phyloP scores from a whole-genome alignment of 1,140 invertebrate species.

The Gonatopus flavifemur region DNA sequence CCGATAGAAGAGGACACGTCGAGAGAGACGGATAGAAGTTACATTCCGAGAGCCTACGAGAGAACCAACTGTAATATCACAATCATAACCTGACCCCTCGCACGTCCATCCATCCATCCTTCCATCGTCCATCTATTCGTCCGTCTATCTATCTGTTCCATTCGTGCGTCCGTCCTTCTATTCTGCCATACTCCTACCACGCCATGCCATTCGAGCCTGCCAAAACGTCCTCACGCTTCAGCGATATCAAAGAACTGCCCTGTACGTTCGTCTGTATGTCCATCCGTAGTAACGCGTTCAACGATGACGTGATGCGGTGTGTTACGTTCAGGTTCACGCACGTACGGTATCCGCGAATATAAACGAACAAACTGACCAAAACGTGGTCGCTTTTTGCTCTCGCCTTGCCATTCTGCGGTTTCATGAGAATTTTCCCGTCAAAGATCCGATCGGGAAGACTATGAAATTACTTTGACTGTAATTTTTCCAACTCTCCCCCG shows the following conservation, averaged over 20 bases:
- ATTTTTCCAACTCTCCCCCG: too few species aligned
- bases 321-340: too few species aligned
- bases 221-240: slow-evolving; percentile 50
- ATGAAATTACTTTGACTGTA: too few species aligned
- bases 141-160: slow-evolving; percentile 33
- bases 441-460: too few species aligned
- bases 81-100: slow-evolving; percentile 53
- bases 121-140: slow-evolving; percentile 10
- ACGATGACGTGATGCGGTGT: too few species aligned
- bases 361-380: too few species aligned
- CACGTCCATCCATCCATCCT: slow-evolving; percentile 29
- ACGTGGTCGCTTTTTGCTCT: too few species aligned
- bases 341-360: too few species aligned
- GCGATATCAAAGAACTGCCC: slow-evolving; percentile 48
- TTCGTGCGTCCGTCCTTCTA: slow-evolving; percentile 22
- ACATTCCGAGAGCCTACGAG: slow-evolving; percentile 49
- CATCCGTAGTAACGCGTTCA: too few species aligned
- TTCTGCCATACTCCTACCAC: not conserved
- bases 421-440: too few species aligned
- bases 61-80: slow-evolving; percentile 52
- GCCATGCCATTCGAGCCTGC: slow-evolving; percentile 8
- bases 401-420: too few species aligned
- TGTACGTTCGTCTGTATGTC: too few species aligned
- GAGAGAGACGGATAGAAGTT: slow-evolving; percentile 6
- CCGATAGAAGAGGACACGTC: slow-evolving; percentile 5